Evolutionary conservation across 2,888 invertebrate species (phyloP), one percentile per base, ranked within the genome.

Genomic region (Cremastinae sp.): DNA sequence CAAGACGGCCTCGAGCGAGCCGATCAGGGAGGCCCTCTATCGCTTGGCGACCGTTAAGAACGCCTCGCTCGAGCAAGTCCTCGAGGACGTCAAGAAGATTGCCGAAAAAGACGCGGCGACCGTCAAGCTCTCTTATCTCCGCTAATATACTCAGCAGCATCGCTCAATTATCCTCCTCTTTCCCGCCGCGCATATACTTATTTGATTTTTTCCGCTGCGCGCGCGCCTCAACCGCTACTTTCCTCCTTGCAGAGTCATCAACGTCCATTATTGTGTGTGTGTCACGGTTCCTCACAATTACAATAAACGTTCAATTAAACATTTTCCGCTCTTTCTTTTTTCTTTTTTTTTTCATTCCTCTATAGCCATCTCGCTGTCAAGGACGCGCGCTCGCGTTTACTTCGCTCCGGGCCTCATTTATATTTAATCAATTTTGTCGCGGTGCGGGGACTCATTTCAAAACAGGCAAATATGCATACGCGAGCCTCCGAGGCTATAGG

Each of bases 11-110:
- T 92, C 94, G 54, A 91, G 93, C 0, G 88, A 90, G 0, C 92
- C 93, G 0, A 92, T 95, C 0, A 93, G 94, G 62, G 90, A 91
- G 16, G 94, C 95, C 0, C 87, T 96, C 34, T 92, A 92, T 0
- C 90, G 90, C 53, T 91, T 93, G 0, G 92, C 86, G 0, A 82
- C 75, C 0, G 78, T 81, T 0, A 87, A 87, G 0, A 86, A 88
- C 1, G 58, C 75, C 16, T 82, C 87, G 0, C 45, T 89, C 3
- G 38, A 84, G 0, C 82, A 88, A 0, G 85, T 85, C 14, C 56
- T 90, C 3, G 75, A 83, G 0, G 83, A 87, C 0, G 71, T 88
- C 0, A 82, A 86, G 38, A 64, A 82, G 51, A 65, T 72, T 0
- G 82, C 86, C 1, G 79, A 83, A 2, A 72, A 80, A 2, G 83